phyloP scores from a whole-genome alignment of 2,888 invertebrate genomes.

The Rhyacophila evoluta region DNA sequence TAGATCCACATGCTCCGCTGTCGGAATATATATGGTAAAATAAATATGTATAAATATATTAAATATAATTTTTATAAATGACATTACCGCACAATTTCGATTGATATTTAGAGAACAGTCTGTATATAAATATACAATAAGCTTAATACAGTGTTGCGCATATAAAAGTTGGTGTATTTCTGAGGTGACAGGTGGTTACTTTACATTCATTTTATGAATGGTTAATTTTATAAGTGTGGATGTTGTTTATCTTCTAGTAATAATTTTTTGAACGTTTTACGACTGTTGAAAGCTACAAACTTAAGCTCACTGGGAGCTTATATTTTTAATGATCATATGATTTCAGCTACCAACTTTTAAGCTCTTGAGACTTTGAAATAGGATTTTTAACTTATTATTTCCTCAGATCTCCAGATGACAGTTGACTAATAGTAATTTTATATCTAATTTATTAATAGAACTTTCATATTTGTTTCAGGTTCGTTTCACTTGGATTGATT shows the following conservation, averaged over 20 bases:
- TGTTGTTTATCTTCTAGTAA: background rate
- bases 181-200: constrained; percentile 18
- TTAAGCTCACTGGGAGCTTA: background rate
- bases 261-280: background rate
- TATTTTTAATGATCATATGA: background rate
- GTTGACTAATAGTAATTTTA: background rate
- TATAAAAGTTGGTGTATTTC: background rate
- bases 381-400: no score
- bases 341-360: background rate
- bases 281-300: background rate
- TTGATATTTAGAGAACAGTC: no score
- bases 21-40: no score
- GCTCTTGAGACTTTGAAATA: no score
- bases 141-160: background rate
- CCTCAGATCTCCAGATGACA: no score
- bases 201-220: background rate
- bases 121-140: no score
- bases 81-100: no score
- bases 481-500: constrained; percentile 41
- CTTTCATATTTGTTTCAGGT: constrained; percentile 44
- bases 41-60: no score
- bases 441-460: no score
- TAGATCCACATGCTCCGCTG: no score
- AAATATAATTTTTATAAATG: no score
- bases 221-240: constrained; percentile 7